Base-by-base conservation (phyloP, 2,797 vertebrate genomes). In the Schizopygopsis malacanthus region DNA sequence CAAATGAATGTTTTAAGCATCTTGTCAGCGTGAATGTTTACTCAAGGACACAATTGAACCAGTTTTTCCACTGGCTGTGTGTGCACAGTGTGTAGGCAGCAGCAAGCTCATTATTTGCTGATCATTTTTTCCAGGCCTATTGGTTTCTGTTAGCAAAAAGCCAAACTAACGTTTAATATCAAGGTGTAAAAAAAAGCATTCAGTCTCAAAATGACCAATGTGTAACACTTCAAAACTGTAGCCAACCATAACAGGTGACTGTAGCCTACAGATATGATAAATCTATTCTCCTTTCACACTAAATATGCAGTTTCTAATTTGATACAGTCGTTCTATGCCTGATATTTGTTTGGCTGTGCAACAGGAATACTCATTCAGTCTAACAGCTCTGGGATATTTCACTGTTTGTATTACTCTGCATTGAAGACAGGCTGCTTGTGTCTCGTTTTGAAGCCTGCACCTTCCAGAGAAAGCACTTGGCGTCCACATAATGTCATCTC, bases 31-130 rank as follows among this genome's bases (percentile, higher is more conserved):
- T 81, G 80, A 72, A 83, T 84, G 54, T 84, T 85, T 75, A 84
- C 54, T 86, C 56, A 79, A 82, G 87, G 75, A 84, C 82, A 47
- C 45, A 41, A 12, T 2, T 22, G 37, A 69, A 79, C 41, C 56
- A 16, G 52, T 81, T 63, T 75, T 81, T 84, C 76, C 67, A 70
- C 61, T 77, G 82, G 59, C 28, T 33, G 61, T 43, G 47, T 54
- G 52, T 77, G 76, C 65, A 22, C 18, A 79, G 4, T 50, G 85
- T 70, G 70, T 70, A 28, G 83, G 83, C 79, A 41, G 82, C 79
- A 50, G 71, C 41, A 76, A 77, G 56, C 20, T 50, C 75, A 80
- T 86, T 81, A 70, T 86, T 88, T 89, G 56, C 11, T 47, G 82
- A 80, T 86, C 73, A 65, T 86, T 88, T 85, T 85, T 86, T 83